phyloP scores from a whole-genome alignment of 2,888 invertebrate genomes.

The Stenchaetothrips biformis region DNA sequence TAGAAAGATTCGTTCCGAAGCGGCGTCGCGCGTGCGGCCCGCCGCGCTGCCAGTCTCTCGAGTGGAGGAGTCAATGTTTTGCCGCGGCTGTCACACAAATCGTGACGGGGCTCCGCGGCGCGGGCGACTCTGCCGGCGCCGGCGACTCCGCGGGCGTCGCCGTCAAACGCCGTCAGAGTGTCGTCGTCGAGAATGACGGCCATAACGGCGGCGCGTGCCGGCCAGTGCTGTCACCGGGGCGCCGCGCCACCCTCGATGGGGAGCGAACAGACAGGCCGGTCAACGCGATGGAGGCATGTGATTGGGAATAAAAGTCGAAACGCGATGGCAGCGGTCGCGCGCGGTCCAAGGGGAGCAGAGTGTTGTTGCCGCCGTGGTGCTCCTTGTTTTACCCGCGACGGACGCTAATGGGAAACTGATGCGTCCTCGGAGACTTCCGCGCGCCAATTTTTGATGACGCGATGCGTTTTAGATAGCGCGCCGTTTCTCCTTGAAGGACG shows the following conservation, averaged over 20 bases:
- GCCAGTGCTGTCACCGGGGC: neutral
- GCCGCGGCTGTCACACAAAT: constrained; percentile 5
- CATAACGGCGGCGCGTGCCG: constrained; percentile 10
- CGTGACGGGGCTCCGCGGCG: neutral
- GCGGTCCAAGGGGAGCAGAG: too few relatives aligned
- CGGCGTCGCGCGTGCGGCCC: neutral
- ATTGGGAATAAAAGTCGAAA: too few relatives aligned
- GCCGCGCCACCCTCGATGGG: neutral
- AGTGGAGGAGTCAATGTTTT: neutral
- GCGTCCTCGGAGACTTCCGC: too few relatives aligned
- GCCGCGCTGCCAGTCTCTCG: neutral
- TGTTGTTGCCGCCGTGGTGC: too few relatives aligned
- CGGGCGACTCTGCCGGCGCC: neutral
- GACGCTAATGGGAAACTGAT: too few relatives aligned
- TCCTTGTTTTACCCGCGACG: too few relatives aligned
- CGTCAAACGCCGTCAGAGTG: constrained; percentile 3
- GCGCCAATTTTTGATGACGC: too few relatives aligned
- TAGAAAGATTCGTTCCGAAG: constrained; percentile 14
- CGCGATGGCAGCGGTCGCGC: too few relatives aligned
- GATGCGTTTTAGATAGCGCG: too few relatives aligned
- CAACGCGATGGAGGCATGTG: too few relatives aligned
- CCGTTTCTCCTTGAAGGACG: too few relatives aligned
- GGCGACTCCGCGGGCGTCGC: neutral
- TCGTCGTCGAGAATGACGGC: constrained; percentile 9
- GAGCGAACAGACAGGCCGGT: too few relatives aligned